Conservation (phyloP, 2,797 vertebrate species). For the Smutsia gigantea region DNA sequence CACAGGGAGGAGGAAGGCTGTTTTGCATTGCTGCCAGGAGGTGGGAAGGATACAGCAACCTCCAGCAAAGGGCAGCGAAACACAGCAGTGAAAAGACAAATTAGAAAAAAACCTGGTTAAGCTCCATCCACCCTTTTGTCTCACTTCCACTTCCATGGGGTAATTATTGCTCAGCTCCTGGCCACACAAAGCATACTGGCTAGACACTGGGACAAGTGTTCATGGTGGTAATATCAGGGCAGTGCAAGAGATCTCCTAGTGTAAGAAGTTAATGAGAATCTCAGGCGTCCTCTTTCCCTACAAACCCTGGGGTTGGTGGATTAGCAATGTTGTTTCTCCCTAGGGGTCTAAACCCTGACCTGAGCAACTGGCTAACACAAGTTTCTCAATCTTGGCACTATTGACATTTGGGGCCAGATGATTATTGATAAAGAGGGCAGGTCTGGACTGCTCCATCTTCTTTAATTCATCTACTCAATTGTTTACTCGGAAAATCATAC, state of each 20-base stretch:
- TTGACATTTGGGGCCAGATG: neutral
- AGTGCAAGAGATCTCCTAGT: neutral
- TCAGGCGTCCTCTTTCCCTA: neutral
- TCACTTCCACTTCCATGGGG: neutral
- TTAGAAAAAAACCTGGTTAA: neutral
- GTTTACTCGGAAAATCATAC: conserved; percentile 6
- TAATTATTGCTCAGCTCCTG: neutral
- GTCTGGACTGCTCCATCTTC: neutral
- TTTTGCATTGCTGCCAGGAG: neutral
- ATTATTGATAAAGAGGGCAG: neutral
- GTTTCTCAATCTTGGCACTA: neutral
- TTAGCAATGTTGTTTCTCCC: neutral
- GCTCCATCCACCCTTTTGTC: neutral
- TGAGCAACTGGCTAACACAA: neutral
- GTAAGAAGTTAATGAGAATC: neutral
- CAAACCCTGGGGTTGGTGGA: neutral
- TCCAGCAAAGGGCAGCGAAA: neutral
- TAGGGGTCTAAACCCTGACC: neutral
- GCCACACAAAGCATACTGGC: neutral
- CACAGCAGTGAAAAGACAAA: neutral
- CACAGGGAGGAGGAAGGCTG: neutral
- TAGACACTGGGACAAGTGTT: neutral
- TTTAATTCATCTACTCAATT: neutral
- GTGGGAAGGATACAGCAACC: neutral
- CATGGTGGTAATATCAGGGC: neutral